phyloP scores from a whole-genome alignment of 2,888 invertebrate genomes.

The Phaedon cochleariae region DNA sequence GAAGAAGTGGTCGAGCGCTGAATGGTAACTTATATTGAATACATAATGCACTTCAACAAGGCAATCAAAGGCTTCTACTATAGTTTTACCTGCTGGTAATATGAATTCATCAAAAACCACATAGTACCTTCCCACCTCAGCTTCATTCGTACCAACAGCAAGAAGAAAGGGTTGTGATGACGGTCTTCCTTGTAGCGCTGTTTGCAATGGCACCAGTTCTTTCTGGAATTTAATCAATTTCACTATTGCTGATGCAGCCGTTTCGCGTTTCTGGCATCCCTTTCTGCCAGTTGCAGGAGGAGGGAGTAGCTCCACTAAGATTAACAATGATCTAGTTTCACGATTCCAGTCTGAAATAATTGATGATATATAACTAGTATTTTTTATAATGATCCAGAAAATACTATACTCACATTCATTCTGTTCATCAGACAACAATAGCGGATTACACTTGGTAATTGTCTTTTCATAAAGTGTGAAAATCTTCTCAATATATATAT shows the following conservation, averaged over 20 bases:
- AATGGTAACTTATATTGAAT: not conserved
- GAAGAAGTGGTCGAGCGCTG: not conserved
- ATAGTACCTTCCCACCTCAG: not conserved
- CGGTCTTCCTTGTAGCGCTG: not conserved
- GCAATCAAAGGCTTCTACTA: not conserved
- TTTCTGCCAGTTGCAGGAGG: not conserved
- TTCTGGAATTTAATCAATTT: not conserved
- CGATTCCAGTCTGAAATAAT: not conserved
- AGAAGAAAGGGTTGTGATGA: not conserved
- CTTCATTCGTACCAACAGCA: not conserved
- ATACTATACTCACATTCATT: no score
- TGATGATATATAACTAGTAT: no score
- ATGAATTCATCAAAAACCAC: not conserved
- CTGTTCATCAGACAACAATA: no score
- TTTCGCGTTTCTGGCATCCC: not conserved
- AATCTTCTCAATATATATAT: not conserved
- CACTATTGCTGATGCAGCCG: not conserved
- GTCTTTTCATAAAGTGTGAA: not conserved
- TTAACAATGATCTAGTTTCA: not conserved
- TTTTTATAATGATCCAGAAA: no score
- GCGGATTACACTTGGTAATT: not conserved
- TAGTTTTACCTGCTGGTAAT: not conserved
- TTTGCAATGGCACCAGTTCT: not conserved
- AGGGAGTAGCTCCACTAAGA: not conserved
- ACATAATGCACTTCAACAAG: not conserved